Conservation (phyloP, 1,140 invertebrate species). For the Caenorhabditis briggsae region DNA sequence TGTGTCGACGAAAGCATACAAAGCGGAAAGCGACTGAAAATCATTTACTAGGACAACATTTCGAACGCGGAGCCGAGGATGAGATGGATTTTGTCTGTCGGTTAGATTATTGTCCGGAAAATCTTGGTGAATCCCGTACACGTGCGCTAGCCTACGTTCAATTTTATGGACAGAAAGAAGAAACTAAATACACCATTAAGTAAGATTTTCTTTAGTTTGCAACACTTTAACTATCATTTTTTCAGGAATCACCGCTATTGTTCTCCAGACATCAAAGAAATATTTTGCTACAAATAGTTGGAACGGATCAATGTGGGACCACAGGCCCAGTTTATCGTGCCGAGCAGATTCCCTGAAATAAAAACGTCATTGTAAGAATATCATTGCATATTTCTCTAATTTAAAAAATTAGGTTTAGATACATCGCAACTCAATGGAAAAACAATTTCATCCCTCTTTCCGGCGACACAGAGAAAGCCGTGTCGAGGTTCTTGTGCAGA, state of each 20-base stretch:
- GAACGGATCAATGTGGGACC: constrained; percentile 3
- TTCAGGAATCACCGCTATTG: constrained; percentile 10
- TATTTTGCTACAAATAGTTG: constrained; percentile 11
- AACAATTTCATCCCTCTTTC: constrained; percentile 6
- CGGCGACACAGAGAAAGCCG: not conserved
- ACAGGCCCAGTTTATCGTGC: not conserved
- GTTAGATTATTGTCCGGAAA: not conserved
- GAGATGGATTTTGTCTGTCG: constrained; percentile 14
- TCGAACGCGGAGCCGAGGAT: constrained; percentile 44
- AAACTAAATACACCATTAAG: constrained; percentile 1
- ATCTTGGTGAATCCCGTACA: constrained; percentile 6
- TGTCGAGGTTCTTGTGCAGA: constrained; percentile 17
- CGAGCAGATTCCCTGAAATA: not conserved
- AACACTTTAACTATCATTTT: not conserved
- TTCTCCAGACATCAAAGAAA: not conserved
- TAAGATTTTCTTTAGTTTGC: not conserved
- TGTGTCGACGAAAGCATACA: not conserved
- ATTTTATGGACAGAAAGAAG: constrained; percentile 19
- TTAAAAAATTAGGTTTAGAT: constrained; percentile 7
- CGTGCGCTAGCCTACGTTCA: not conserved
- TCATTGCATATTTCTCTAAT: not conserved
- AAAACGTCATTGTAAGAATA: constrained; percentile 30
- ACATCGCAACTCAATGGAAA: not conserved
- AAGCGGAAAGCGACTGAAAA: not conserved
- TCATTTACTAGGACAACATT: constrained; percentile 33